Percentiles rank a stretch among this genome's conserved stretches.
phyloP scores from a whole-genome alignment of 2,113 vertebrate species.

The Apteryx mantelli region DNA sequence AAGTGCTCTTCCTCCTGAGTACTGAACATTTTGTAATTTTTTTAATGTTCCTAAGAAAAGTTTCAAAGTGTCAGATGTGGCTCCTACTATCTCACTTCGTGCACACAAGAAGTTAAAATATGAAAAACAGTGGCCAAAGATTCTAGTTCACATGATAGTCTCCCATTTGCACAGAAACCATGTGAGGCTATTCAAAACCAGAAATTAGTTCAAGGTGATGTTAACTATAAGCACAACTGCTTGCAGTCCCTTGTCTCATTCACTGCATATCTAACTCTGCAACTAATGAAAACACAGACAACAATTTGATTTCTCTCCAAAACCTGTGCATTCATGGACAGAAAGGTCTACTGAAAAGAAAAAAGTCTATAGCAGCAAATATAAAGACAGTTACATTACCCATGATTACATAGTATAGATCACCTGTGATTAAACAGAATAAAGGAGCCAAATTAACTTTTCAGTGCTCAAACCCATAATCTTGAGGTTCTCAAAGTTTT shows the following conservation, averaged over 20 bases:
- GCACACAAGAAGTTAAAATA: not conserved
- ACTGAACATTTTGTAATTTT: not conserved
- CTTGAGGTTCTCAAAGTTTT: not conserved
- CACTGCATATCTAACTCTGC: not conserved
- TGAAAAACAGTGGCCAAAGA: not conserved
- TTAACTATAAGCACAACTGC: not conserved
- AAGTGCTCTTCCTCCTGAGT: not conserved
- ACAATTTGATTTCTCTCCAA: not conserved
- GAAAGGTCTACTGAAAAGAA: not conserved
- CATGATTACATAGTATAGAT: too few species aligned
- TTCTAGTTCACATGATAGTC: not conserved
- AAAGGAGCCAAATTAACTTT: too few species aligned
- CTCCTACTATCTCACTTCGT: not conserved
- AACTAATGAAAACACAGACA: not conserved
- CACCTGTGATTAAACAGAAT: too few species aligned
- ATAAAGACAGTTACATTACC: not conserved
- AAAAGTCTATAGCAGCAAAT: not conserved
- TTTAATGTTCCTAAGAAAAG: not conserved
- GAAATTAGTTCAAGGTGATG: not conserved
- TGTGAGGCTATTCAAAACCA: not conserved
- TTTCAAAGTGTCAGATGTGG: not conserved
- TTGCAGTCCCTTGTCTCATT: not conserved
- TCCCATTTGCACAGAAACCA: not conserved
- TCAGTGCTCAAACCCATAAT: too few species aligned
- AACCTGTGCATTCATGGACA: not conserved